Evolutionary conservation across 2,888 invertebrate species (phyloP).

Genomic region (Ennomos fuscantarius): DNA sequence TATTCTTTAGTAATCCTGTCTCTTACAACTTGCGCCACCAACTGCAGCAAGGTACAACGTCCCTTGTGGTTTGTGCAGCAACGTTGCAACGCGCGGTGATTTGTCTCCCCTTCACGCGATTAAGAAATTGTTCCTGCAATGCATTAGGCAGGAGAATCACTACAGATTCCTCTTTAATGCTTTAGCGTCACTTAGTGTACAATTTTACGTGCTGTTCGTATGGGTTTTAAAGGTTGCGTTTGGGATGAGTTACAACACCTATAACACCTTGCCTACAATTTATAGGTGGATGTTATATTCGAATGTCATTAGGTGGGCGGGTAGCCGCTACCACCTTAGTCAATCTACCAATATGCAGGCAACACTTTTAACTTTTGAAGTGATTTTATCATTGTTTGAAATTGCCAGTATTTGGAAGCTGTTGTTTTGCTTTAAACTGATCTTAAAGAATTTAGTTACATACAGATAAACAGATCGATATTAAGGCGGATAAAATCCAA

Average conservation of each 20-base stretch:
- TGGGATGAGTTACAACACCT: too few relatives aligned
- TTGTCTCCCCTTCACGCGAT: slow-evolving; percentile 74
- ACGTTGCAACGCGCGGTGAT: slow-evolving; percentile 72
- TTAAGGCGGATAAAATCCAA: too few relatives aligned
- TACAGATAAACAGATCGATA: too few relatives aligned
- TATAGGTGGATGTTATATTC: not conserved
- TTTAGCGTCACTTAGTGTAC: not conserved
- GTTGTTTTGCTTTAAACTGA: too few relatives aligned
- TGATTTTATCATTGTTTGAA: too few relatives aligned
- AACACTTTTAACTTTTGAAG: too few relatives aligned
- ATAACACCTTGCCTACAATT: not conserved
- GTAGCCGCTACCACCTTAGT: too few relatives aligned
- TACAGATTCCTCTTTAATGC: slow-evolving; percentile 11
- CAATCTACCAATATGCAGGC: too few relatives aligned
- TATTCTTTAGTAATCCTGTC: not conserved
- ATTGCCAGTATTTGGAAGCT: too few relatives aligned
- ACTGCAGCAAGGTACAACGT: slow-evolving; percentile 56
- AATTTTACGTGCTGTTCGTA: too few relatives aligned
- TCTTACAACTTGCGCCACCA: slow-evolving; percentile 42
- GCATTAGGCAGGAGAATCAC: slow-evolving; percentile 7
- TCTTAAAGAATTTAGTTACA: too few relatives aligned
- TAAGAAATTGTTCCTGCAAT: slow-evolving; percentile 67
- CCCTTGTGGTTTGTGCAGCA: slow-evolving; percentile 64
- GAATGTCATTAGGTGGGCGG: not conserved
- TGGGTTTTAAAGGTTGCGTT: too few relatives aligned